Evolutionary conservation across 2,797 vertebrate genomes (phyloP).

Genomic region (Semotilus atromaculatus): DNA sequence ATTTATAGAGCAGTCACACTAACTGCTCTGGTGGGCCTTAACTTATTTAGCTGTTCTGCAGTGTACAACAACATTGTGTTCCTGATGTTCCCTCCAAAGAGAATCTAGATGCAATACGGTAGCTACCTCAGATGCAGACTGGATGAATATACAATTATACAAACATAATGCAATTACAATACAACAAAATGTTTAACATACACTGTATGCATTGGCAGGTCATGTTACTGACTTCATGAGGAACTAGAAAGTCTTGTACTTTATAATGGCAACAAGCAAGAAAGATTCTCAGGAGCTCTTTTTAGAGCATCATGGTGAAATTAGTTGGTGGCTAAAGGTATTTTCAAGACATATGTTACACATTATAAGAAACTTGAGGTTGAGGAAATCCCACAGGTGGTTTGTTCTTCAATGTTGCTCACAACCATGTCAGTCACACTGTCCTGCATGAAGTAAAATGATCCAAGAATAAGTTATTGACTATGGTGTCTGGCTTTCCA

Average conservation of each 20-base stretch:
- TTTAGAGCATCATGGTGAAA: neutral
- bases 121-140: neutral
- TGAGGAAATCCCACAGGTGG: neutral
- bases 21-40: neutral
- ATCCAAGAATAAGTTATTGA: neutral
- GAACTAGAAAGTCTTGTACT: neutral
- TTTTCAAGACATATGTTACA: neutral
- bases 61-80: neutral
- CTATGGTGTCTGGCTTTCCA: neutral
- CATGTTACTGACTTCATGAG: neutral
- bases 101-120: neutral
- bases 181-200: neutral
- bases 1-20: conserved; percentile 21
- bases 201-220: neutral
- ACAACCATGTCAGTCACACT: neutral
- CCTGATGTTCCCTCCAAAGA: neutral
- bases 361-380: neutral
- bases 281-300: neutral
- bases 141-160: neutral
- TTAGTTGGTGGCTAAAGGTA: neutral
- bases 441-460: neutral
- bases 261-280: neutral
- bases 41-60: neutral
- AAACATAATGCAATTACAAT: neutral
- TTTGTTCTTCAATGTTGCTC: neutral